Conservation (phyloP, 2,797 vertebrate genomes). For the Nannoperca obscura region DNA sequence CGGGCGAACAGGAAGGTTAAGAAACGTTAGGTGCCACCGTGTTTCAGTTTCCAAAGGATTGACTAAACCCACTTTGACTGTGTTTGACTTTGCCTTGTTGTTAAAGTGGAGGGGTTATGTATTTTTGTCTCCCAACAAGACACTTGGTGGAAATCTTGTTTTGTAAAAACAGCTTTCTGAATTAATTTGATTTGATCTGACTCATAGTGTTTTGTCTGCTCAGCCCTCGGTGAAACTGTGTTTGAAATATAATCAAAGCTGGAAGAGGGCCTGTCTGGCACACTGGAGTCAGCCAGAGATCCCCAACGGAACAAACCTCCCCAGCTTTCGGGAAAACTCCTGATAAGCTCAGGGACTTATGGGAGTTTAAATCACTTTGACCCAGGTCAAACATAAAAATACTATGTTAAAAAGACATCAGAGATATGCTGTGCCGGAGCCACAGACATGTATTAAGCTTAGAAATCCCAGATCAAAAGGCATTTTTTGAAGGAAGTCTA, state of each 20-base stretch:
- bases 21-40: background rate
- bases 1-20: no score
- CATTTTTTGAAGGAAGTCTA: slow-evolving; percentile 40
- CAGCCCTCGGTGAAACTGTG: slow-evolving; percentile 52
- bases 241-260: slow-evolving; percentile 75
- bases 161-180: slow-evolving; percentile 54
- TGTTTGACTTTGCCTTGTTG: slow-evolving; percentile 17
- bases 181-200: slow-evolving; percentile 66
- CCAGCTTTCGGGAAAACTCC: slow-evolving; percentile 44
- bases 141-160: slow-evolving; percentile 41
- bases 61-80: no score
- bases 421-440: slow-evolving; percentile 30
- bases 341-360: slow-evolving; percentile 61
- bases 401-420: slow-evolving; percentile 52
- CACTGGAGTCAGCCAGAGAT: slow-evolving; percentile 35
- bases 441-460: slow-evolving; percentile 57
- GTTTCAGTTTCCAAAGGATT: background rate
- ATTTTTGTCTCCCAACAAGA: slow-evolving; percentile 39
- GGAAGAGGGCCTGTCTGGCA: slow-evolving; percentile 47
- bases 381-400: slow-evolving; percentile 66
- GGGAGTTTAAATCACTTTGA: slow-evolving; percentile 69
- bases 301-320: slow-evolving; percentile 50
- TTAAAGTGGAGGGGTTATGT: slow-evolving; percentile 20
- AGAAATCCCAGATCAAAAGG: slow-evolving; percentile 62
- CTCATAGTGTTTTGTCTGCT: slow-evolving; percentile 55